Evolutionary conservation across 2,113 vertebrate genomes (phyloP).

Genomic region (Cichladusa arquata): DNA sequence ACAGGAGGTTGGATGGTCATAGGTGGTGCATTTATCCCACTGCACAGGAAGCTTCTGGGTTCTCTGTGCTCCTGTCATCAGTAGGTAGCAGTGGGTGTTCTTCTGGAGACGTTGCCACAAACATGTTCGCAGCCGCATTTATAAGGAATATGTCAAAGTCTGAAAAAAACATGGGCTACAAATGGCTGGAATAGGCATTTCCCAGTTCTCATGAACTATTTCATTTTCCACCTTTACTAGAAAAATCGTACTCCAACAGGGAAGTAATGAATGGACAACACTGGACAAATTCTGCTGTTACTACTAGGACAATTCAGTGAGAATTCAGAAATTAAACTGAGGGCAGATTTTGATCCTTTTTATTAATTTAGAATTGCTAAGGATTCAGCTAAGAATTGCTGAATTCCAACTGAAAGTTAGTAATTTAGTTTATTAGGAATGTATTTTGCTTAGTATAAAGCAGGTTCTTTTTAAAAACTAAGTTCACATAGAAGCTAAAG

Average conservation of each 20-base stretch:
- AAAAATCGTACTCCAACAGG: neutral
- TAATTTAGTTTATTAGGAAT: neutral
- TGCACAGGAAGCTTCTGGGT: neutral
- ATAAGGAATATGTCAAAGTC: neutral
- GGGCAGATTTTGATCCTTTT: neutral
- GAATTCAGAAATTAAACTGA: neutral
- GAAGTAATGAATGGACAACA: neutral
- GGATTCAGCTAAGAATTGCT: neutral
- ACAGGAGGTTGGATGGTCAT: neutral
- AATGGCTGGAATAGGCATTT: neutral
- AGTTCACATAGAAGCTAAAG: neutral
- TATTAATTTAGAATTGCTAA: neutral
- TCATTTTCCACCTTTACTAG: neutral
- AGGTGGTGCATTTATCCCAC: neutral
- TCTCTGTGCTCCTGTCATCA: neutral
- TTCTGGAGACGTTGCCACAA: neutral
- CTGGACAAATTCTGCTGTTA: neutral
- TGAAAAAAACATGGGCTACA: neutral
- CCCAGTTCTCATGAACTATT: neutral
- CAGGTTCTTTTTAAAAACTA: neutral
- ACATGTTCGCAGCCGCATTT: neutral
- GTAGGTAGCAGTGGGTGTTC: neutral
- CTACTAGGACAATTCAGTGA: neutral
- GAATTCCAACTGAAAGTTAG: neutral
- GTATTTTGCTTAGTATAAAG: neutral